Conservation (phyloP, 1,140 invertebrate species). For the Popillia japonica region DNA sequence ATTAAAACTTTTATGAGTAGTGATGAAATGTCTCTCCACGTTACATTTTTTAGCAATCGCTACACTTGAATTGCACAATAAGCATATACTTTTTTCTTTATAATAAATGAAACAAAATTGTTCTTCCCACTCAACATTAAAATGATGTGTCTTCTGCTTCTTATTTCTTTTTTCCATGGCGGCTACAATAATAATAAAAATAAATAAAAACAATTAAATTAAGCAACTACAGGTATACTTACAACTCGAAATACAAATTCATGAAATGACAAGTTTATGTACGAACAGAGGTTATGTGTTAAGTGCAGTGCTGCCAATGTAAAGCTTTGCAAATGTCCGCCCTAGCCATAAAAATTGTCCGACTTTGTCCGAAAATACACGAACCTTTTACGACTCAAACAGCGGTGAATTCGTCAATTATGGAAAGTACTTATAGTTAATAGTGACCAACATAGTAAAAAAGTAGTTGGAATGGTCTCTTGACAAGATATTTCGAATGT, state of each 20-base stretch:
- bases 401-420: no score
- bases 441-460: no score
- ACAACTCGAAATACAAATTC: constrained; percentile 17
- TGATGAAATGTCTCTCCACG: constrained; percentile 42
- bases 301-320: neutral
- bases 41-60: constrained; percentile 44
- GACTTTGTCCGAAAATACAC: no score
- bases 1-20: no score
- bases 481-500: no score
- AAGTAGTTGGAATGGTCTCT: no score
- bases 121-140: constrained; percentile 39
- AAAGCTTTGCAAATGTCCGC: no score
- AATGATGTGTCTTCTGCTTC: constrained; percentile 35
- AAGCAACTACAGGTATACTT: neutral
- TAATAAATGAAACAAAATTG: constrained; percentile 42
- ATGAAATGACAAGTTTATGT: neutral
- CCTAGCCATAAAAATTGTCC: no score
- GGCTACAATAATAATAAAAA: constrained; percentile 1
- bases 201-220: neutral
- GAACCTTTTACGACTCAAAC: no score
- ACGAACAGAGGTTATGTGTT: constrained; percentile 16
- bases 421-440: no score
- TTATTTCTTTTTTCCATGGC: constrained; percentile 35
- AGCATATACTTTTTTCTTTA: constrained; percentile 42
- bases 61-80: constrained; percentile 42